Evolutionary conservation across 2,888 invertebrate genomes (phyloP).

Genomic region (Platynereis dumerilii): DNA sequence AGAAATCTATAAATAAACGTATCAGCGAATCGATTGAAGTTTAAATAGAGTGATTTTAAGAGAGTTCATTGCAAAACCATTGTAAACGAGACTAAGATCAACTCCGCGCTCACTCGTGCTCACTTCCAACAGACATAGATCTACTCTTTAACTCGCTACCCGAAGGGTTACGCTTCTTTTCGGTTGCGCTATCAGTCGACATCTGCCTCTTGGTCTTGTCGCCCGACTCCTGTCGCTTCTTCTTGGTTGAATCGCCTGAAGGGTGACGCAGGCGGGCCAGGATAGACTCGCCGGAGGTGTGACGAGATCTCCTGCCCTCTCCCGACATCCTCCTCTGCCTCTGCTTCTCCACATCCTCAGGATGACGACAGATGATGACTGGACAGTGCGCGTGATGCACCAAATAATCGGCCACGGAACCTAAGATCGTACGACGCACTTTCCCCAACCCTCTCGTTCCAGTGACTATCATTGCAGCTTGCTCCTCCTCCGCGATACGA

Average conservation of each 20-base stretch:
- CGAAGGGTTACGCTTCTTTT: too few relatives aligned
- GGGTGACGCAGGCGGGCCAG: neutral
- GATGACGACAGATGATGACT: constrained; percentile 38
- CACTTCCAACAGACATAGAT: constrained; percentile 4
- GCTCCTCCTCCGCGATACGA: constrained; percentile 36
- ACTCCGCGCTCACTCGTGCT: neutral
- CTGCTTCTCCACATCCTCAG: constrained; percentile 16
- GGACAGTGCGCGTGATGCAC: constrained; percentile 42
- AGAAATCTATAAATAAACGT: too few relatives aligned
- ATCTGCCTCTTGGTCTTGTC: too few relatives aligned
- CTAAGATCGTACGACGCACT: constrained; percentile 29
- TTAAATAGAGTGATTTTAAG: too few relatives aligned
- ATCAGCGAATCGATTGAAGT: too few relatives aligned
- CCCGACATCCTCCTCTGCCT: constrained; percentile 5
- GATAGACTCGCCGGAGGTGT: constrained; percentile 1
- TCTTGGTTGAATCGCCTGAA: neutral
- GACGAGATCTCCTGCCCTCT: neutral
- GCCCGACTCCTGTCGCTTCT: too few relatives aligned
- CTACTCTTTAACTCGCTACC: neutral
- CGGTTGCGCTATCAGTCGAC: too few relatives aligned
- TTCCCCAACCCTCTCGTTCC: constrained; percentile 37
- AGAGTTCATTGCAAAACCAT: too few relatives aligned
- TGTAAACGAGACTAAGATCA: too few relatives aligned
- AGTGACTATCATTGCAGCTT: constrained; percentile 35
- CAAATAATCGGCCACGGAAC: constrained; percentile 23